Base-by-base conservation (phyloP, 1,140 invertebrate species). In the Drosophila guanche region DNA sequence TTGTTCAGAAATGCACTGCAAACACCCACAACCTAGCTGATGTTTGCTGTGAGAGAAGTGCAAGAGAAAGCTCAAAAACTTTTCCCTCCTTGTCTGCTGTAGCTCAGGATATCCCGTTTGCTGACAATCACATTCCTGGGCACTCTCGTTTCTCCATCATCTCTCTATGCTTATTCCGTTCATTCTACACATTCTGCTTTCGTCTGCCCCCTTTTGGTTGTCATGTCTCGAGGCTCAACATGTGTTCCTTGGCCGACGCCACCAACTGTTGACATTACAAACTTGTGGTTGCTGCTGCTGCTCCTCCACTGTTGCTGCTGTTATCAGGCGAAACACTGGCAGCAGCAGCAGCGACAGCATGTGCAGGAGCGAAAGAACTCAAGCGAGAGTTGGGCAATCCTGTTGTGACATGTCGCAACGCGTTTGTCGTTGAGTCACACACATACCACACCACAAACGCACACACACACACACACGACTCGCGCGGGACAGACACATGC, bases 351-450 rank as follows among this genome's bases (percentile, higher is more conserved):
- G 16, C 16, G 1, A 20, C 16, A 20, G 53, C 58, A 58, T 42
- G 27, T 20, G 41, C 40, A 6, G 37, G 6, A 48, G 3, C 6
- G 27, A 37, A 7, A n/a, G 51, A 20, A 16, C 12, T 20, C 16
- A 20, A 20, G 16, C 16, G 41, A 41, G 20, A 33, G 40, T 47
- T 45, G 68, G 72, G 55, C 50, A 73, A 59, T 48, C 58, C 68
- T 86, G 71, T 86, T 86, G 83, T 86, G 81, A 86, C 81, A 85
- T 63, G 78, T 68, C 79, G 58, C 73, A 80, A 76, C 69, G 70
- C 51, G 59, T 66, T 69, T 56, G 46, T 37, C 45, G 54, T 56
- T 29, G 27, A 16, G 25, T 45, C 29, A 45, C 61, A 59, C 16
- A 33, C 37, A 20, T 20, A 20, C 16, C 16, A 20, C 16, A 20